A percentile compares a stretch with the other conserved stretches of the same genome.
These are phyloP conservation scores for Petromus typicus DNA, from an alignment of 2,113 vertebrate genomes.

Conservation along the genomic window DNA sequence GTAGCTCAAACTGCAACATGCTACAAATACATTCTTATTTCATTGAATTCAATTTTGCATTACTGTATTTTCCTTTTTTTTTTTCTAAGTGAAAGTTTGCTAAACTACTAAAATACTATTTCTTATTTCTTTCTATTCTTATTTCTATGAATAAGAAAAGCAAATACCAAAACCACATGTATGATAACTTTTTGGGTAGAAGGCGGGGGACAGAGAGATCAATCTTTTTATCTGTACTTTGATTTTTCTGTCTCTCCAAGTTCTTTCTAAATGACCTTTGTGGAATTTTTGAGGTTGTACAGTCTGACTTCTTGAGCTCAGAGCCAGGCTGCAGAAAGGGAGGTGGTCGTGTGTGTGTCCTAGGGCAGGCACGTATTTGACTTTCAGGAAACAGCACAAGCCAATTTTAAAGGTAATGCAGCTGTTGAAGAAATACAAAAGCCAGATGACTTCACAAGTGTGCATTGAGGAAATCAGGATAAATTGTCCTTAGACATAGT, in stretches of 20 bases:
- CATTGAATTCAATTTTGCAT: background rate
- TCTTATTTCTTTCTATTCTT: too few relatives aligned
- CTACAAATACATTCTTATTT: background rate
- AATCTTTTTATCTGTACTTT: constrained; percentile 13
- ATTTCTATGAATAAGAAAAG: constrained; percentile 44
- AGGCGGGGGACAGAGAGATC: background rate
- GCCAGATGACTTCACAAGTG: constrained; percentile 68
- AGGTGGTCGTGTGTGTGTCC: background rate
- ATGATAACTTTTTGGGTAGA: background rate
- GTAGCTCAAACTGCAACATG: constrained; percentile 3
- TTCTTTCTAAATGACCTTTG: constrained; percentile 35
- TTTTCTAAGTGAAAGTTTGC: background rate
- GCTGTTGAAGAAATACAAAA: constrained; percentile 78
- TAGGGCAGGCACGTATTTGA: constrained; percentile 54
- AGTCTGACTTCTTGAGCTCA: constrained; percentile 8
- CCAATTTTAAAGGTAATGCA: constrained; percentile 63
- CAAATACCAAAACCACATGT: background rate
- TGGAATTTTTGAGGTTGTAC: constrained; percentile 13
- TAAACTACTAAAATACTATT: constrained; percentile 7
- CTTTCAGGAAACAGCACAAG: constrained; percentile 63
- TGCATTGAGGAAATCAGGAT: constrained; percentile 55
- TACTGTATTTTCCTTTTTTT: constrained; percentile 12
- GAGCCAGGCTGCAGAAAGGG: background rate
- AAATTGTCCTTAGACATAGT: constrained; percentile 52
- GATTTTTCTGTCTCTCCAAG: constrained; percentile 19